phyloP scores from a whole-genome alignment of 1,140 invertebrate genomes.

The Eupeodes corollae region DNA sequence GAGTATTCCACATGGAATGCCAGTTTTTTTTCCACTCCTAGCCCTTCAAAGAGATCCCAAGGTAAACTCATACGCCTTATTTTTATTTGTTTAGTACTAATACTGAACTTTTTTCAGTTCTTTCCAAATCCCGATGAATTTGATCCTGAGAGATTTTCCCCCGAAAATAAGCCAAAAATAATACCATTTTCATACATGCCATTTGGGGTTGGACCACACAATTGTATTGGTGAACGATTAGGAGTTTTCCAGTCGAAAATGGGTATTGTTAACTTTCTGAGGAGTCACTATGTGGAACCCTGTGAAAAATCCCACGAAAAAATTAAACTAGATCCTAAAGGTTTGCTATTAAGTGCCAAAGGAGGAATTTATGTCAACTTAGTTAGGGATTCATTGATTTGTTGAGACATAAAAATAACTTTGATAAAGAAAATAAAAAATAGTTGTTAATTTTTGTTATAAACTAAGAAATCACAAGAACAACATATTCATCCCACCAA shows the following conservation, averaged over 20 bases:
- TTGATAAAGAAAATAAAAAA: too few species aligned
- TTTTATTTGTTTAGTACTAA: too few species aligned
- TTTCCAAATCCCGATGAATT: conserved; percentile 39
- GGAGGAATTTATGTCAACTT: conserved; percentile 32
- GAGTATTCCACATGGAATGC: conserved; percentile 28
- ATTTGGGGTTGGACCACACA: conserved; percentile 35
- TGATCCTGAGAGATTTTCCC: conserved; percentile 41
- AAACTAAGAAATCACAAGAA: too few species aligned
- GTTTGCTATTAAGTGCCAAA: conserved; percentile 34
- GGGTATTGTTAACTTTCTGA: conserved; percentile 44
- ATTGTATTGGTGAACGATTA: conserved; percentile 44
- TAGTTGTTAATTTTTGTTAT: too few species aligned
- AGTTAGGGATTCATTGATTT: conserved; percentile 5
- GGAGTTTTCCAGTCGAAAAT: conserved; percentile 56
- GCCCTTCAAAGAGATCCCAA: conserved; percentile 33
- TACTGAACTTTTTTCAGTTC: conserved; percentile 20
- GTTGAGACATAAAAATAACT: too few species aligned
- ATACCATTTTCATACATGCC: conserved; percentile 22
- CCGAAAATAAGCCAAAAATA: conserved; percentile 28
- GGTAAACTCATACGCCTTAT: conserved; percentile 20
- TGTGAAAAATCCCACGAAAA: conserved; percentile 38
- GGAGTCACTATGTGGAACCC: conserved; percentile 36
- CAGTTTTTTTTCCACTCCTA: conserved; percentile 25
- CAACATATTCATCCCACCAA: too few species aligned
- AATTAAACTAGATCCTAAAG: conserved; percentile 38